A percentile compares a stretch with the other conserved stretches of the same genome.
Conservation (phyloP, 2,797 vertebrate species). For the Microctenopoma lineatum region DNA sequence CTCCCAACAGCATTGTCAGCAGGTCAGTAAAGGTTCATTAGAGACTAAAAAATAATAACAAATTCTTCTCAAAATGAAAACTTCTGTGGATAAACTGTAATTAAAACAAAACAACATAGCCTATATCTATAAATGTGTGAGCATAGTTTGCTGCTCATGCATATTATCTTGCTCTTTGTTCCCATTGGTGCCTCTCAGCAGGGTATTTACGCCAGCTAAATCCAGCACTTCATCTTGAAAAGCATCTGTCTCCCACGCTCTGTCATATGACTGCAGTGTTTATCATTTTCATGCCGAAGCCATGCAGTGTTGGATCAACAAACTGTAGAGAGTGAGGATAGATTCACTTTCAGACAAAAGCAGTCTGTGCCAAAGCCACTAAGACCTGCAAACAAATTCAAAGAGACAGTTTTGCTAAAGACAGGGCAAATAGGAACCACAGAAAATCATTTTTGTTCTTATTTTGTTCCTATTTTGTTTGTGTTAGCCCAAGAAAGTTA, state of each 20-base stretch:
- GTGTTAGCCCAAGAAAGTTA: not conserved
- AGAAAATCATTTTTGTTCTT: not conserved
- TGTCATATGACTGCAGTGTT: slow-evolving; percentile 70
- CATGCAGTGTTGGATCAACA: slow-evolving; percentile 68
- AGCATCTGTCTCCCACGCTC: slow-evolving; percentile 76
- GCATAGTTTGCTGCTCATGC: slow-evolving; percentile 8
- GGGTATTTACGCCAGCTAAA: slow-evolving; percentile 62
- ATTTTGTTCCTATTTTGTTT: not conserved
- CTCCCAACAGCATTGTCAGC: not conserved
- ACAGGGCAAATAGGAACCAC: not conserved
- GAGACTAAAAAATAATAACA: not conserved
- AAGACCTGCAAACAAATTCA: slow-evolving; percentile 35
- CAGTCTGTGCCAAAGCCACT: slow-evolving; percentile 23
- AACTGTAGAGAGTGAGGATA: slow-evolving; percentile 42
- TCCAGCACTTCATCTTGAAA: slow-evolving; percentile 74
- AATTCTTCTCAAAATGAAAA: not conserved
- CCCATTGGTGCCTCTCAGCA: slow-evolving; percentile 46
- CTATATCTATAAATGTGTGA: slow-evolving; percentile 18
- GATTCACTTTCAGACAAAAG: slow-evolving; percentile 42
- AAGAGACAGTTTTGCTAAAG: slow-evolving; percentile 1
- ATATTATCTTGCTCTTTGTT: slow-evolving; percentile 27
- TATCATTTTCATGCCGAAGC: slow-evolving; percentile 61
- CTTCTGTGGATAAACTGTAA: not conserved
- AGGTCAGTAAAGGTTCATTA: not conserved
- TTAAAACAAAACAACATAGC: slow-evolving; percentile 8